These are phyloP conservation scores for Zoanthus solanderi DNA, from an alignment of 92 coral and sea anemone genomes.

Conservation along the genomic window DNA sequence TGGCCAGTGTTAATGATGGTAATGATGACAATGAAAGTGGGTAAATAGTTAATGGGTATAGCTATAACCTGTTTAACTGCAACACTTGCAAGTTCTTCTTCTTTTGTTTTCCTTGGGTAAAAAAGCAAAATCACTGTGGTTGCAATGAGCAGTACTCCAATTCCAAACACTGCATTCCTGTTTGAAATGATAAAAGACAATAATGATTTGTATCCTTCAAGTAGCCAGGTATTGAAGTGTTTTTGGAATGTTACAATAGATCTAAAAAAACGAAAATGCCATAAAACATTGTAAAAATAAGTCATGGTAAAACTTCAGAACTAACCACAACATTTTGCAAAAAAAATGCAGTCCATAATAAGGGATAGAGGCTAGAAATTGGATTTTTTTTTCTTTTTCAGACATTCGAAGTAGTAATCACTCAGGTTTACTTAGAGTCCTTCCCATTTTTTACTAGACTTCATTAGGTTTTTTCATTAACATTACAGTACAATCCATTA, in stretches of 20 bases:
- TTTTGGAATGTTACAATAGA: neutral
- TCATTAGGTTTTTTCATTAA: too few relatives aligned
- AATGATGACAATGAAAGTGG: neutral
- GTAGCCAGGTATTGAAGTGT: neutral
- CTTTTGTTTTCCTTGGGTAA: slow-evolving; percentile 93
- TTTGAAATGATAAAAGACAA: neutral
- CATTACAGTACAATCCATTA: too few relatives aligned
- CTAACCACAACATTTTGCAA: too few relatives aligned
- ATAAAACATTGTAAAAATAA: neutral
- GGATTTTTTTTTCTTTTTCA: too few relatives aligned
- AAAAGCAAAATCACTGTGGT: slow-evolving; percentile 82
- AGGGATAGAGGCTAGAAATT: too few relatives aligned
- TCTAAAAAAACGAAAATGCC: neutral
- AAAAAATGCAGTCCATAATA: too few relatives aligned
- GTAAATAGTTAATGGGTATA: neutral
- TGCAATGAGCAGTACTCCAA: slow-evolving; percentile 76
- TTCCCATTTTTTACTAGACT: too few relatives aligned
- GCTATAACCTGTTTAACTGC: slow-evolving; percentile 75
- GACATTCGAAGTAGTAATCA: too few relatives aligned
- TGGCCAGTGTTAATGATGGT: neutral
- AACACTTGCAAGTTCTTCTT: slow-evolving; percentile 73
- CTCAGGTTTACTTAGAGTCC: too few relatives aligned
- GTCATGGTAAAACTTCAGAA: too few relatives aligned
- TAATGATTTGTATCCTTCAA: too few relatives aligned
- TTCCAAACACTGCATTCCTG: slow-evolving; percentile 96